Evolutionary conservation across 2,888 invertebrate genomes (phyloP), one percentile per base, ranked within the genome.

Genomic region (Archips crataeganus): DNA sequence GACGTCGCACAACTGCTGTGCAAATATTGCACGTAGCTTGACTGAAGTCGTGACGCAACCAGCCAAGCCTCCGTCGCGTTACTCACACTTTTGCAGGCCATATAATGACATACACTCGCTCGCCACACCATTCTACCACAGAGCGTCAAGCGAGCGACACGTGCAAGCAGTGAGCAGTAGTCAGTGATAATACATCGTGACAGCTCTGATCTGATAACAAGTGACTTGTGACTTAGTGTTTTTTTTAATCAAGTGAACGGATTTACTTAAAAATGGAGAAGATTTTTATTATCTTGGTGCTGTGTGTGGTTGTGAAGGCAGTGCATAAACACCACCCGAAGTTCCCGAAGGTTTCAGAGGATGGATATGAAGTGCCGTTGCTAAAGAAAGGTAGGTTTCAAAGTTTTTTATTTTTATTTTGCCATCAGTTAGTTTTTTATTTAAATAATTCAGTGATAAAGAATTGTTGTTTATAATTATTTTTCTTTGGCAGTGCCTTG

Each of bases 101-200:
- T 93, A 92, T 91, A 93, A 90, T 86, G 87, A 84, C 84, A 84
- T 83, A 81, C 83, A 81, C 84, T 77, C 75, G 82, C 82, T 80
- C 78, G 77, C 78, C 77, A 82, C 82, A 83, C 78, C 93, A 94
- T 81, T 91, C 82, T 82, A 85, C 81, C 87, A 81, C 86, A 86
- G 87, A 85, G 82, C 87, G 88, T 77, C 88, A 80, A 81, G 82
- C 83, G 79, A 84, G 85, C 76, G 84, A 85, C 90, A 93, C 93
- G 90, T 85, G 78, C 73, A 2, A 34, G 4, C 36, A 39, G 4
- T 4, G 23, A 23, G n/a, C 15, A 67, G 70, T 71, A 75, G 76
- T 64, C 74, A 76, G 77, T 78, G 79, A 70, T 73, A 68, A 75
- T 70, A 68, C 76, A 78, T 71, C 67, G 80, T 81, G 79, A 79